phyloP scores from a whole-genome alignment of 1,140 invertebrate species.

The Colletes gigas region DNA sequence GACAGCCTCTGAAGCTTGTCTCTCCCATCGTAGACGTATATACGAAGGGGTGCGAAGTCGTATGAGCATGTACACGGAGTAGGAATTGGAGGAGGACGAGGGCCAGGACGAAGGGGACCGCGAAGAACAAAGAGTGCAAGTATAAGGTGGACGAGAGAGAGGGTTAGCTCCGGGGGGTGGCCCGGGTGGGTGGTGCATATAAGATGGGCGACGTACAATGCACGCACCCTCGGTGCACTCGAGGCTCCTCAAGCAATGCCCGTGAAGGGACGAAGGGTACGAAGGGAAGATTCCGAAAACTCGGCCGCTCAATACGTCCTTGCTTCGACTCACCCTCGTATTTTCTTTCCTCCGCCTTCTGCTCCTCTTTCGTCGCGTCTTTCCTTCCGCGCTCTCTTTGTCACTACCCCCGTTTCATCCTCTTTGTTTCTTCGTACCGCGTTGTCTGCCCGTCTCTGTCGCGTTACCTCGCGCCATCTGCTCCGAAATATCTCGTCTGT shows the following conservation, averaged over 20 bases:
- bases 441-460: background rate
- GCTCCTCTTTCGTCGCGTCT: background rate
- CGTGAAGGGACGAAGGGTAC: conserved; percentile 58
- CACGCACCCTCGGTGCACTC: conserved; percentile 73
- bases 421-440: background rate
- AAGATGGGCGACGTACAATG: conserved; percentile 76
- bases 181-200: conserved; percentile 73
- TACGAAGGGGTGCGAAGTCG: conserved; percentile 70
- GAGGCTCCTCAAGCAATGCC: conserved; percentile 73
- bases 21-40: conserved; percentile 54
- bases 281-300: conserved; percentile 74
- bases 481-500: conserved; percentile 18
- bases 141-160: conserved; percentile 69
- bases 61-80: conserved; percentile 64
- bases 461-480: background rate
- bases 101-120: conserved; percentile 60
- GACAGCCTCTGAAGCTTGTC: conserved; percentile 52
- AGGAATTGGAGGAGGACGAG: conserved; percentile 65
- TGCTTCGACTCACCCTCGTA: conserved; percentile 47
- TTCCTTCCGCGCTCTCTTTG: background rate
- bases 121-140: conserved; percentile 74
- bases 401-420: background rate
- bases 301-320: conserved; percentile 72
- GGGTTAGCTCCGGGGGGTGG: conserved; percentile 50
- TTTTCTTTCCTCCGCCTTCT: conserved; percentile 38